phyloP scores from a whole-genome alignment of 2,888 invertebrate genomes.

The Anodontia alba region DNA sequence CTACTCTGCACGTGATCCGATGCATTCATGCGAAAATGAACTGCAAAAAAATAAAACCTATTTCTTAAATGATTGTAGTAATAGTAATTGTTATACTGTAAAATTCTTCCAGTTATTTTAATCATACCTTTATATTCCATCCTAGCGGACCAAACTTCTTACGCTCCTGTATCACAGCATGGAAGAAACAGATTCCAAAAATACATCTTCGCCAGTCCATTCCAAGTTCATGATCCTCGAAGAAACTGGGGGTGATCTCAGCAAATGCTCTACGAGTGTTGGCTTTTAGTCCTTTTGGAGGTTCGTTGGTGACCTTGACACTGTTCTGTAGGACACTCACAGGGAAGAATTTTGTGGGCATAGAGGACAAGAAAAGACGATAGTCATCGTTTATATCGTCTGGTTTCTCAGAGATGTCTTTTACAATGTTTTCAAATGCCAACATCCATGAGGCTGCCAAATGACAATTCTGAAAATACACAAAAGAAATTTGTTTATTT shows the following conservation, averaged over 20 bases:
- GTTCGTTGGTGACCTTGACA: conserved; percentile 86
- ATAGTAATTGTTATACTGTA: no score
- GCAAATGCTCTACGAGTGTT: conserved; percentile 94
- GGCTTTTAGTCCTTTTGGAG: conserved; percentile 86
- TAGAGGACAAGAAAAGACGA: conserved; percentile 85
- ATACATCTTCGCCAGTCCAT: conserved; percentile 84
- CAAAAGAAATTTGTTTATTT: no score
- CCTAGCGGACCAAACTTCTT: conserved; percentile 86
- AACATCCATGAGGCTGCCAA: conserved; percentile 85
- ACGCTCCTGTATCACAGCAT: conserved; percentile 85
- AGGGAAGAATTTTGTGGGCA: conserved; percentile 85
- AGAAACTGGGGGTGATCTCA: conserved; percentile 92
- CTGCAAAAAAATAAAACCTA: no score
- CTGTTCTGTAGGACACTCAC: conserved; percentile 85
- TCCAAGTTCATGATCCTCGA: conserved; percentile 90
- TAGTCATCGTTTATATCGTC: conserved; percentile 83
- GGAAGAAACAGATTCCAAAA: conserved; percentile 85
- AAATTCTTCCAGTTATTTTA: no score
- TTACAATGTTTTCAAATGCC: conserved; percentile 84
- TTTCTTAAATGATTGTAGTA: no score
- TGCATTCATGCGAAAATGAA: no score
- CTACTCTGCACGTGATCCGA: no score
- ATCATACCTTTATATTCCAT: conserved; percentile 85
- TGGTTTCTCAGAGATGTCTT: conserved; percentile 83
- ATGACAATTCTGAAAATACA: conserved; percentile 84